These are phyloP conservation scores for Riptortus pedestris DNA, from an alignment of 1,140 invertebrate species.

Conservation along the genomic window DNA sequence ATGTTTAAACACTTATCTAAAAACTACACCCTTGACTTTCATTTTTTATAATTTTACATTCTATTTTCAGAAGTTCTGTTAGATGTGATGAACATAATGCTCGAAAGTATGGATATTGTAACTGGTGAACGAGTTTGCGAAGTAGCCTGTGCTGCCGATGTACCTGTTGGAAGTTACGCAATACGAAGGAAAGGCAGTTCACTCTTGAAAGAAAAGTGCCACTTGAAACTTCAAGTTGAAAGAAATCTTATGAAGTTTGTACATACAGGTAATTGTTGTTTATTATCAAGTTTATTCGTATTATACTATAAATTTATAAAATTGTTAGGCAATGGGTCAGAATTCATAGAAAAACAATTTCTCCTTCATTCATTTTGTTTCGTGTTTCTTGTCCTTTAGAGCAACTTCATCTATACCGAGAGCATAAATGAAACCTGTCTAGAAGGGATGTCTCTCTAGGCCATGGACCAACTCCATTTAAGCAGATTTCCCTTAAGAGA, in stretches of 20 bases:
- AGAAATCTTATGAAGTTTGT: slow-evolving; percentile 67
- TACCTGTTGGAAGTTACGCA: slow-evolving; percentile 40
- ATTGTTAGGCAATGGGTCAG: no score
- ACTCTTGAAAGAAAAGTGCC: slow-evolving; percentile 67
- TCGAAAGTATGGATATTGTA: slow-evolving; percentile 75
- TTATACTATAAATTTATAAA: slow-evolving; percentile 20
- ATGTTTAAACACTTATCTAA: no score
- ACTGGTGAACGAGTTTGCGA: slow-evolving; percentile 46
- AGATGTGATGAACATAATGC: slow-evolving; percentile 64
- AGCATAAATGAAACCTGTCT: no score
- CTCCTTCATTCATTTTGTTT: no score
- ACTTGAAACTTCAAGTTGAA: slow-evolving; percentile 67
- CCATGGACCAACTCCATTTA: no score
- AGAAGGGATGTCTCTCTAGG: no score
- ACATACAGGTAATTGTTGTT: slow-evolving; percentile 47
- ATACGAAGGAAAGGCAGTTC: slow-evolving; percentile 48
- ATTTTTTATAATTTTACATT: background rate
- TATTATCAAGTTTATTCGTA: slow-evolving; percentile 11
- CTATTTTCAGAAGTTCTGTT: slow-evolving; percentile 41
- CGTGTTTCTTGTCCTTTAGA: no score
- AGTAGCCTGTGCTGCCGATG: background rate
- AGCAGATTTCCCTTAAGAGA: no score
- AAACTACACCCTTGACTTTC: no score
- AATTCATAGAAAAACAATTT: no score
- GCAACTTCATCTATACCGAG: no score